Base-by-base conservation (phyloP, 2,113 vertebrate species). In the Mobula birostris region DNA sequence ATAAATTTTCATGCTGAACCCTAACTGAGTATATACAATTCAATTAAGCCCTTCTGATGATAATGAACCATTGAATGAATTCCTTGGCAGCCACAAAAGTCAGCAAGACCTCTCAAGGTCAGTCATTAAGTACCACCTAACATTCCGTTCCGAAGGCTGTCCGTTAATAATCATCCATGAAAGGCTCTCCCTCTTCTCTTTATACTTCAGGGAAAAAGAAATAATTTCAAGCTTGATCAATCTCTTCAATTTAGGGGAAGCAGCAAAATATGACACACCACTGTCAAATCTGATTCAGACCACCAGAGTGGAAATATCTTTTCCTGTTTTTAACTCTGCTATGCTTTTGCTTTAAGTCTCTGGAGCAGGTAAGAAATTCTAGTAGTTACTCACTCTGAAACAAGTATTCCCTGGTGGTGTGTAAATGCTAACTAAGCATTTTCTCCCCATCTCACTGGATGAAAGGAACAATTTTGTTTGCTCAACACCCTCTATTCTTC, bases 191-290 rank as follows among this genome's bases (percentile, higher is more conserved):
- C 24, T 85, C 24, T 74, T 74, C 7, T 72, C 40, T 72, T 40
- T 72, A 40, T 68, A 72, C 36, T 72, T 93, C 12, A 40, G 5
- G 85, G 29, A 32, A 1, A 40, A 40, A 24, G 27, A 74, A 74
- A 40, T 72, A 36, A 74, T 56, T 56, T 74, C 68, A 93, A 29
- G 91, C 68, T 74, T 76, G 91, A 93, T 76, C 32, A 72, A 7
- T 93, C 68, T 74, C 63, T 91, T 91, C 91, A 56, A 74, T 56
- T 93, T 76, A 93, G 15, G 40, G 70, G 91, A 93, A 74, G 24
- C 91, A 29, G 70, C 48, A 70, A 29, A 48, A 93, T 93, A 48
- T 93, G 70, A 72, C 36, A 48, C 32, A 36, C 48, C 4, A 48
- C 36, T 76, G 36, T 70, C 91, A 93, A 48, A 74, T 74, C 70